A percentile compares a stretch with the other conserved stretches of the same genome.
phyloP scores from a whole-genome alignment of 1,140 invertebrate species.

The Cataglyphis hispanica region DNA sequence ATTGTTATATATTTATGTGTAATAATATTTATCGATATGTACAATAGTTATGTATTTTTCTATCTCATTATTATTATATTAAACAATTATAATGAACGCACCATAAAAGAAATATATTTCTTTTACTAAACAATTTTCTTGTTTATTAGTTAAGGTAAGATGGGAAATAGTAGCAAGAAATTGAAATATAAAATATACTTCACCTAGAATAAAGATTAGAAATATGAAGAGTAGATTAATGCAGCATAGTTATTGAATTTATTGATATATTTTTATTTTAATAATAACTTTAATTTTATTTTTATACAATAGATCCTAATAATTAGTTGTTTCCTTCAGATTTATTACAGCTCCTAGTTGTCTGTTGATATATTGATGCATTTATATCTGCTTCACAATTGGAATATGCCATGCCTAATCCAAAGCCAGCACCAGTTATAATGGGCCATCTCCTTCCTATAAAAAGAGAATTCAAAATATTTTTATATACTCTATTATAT shows the following conservation, averaged over 20 bases:
- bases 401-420: conserved; percentile 91
- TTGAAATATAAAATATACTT: neutral
- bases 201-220: neutral
- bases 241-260: conserved; percentile 16
- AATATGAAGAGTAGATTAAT: neutral
- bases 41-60: conserved; percentile 44
- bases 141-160: neutral
- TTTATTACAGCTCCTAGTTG: conserved; percentile 53
- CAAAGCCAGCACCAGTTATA: conserved; percentile 90
- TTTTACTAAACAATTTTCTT: conserved; percentile 15
- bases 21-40: conserved; percentile 22
- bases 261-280: conserved; percentile 35
- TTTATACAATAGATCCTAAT: conserved; percentile 49
- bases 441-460: conserved; percentile 90
- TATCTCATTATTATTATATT: conserved; percentile 28
- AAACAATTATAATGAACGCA: neutral
- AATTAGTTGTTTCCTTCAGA: conserved; percentile 53
- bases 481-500: neutral
- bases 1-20: conserved; percentile 5
- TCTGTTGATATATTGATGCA: conserved; percentile 72
- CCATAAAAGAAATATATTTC: conserved; percentile 26
- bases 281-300: conserved; percentile 51
- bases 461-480: conserved; percentile 70
- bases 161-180: neutral
- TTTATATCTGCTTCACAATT: conserved; percentile 91